These are phyloP conservation scores for Dicycla oo DNA, from an alignment of 2,888 invertebrate genomes.

Conservation along the genomic window DNA sequence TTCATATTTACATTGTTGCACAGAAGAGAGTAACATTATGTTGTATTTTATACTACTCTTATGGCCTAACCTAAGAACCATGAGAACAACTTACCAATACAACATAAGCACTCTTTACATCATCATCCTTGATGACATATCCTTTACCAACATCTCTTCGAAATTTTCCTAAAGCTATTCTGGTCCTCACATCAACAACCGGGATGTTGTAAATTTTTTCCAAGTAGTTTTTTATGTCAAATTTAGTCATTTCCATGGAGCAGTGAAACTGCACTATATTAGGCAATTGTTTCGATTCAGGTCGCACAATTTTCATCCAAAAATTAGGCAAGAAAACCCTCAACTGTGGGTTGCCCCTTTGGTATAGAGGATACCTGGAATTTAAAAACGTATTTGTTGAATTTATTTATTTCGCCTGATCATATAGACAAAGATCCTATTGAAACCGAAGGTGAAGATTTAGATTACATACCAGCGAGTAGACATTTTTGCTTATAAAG, in stretches of 20 bases:
- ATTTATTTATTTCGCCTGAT: background rate
- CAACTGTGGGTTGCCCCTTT: conserved; percentile 98
- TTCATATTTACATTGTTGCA: too few relatives aligned
- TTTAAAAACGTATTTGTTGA: conserved; percentile 14
- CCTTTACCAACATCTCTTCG: conserved; percentile 90
- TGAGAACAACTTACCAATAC: conserved; percentile 91
- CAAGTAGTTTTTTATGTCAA: conserved; percentile 97
- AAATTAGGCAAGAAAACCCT: conserved; percentile 98
- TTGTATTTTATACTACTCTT: background rate
- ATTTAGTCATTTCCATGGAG: conserved; percentile 98
- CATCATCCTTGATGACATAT: conserved; percentile 95
- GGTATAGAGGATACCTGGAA: conserved; percentile 96
- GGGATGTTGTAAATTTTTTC: conserved; percentile 98
- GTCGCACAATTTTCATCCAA: conserved; percentile 97
- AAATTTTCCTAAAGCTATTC: conserved; percentile 93
- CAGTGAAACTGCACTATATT: conserved; percentile 97
- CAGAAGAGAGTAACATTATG: too few relatives aligned
- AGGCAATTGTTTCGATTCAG: conserved; percentile 92
- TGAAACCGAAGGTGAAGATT: background rate
- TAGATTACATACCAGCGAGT: conserved; percentile 81
- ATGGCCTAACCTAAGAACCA: background rate
- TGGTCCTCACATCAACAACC: conserved; percentile 94
- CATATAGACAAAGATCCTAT: background rate
- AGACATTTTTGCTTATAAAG: conserved; percentile 75
- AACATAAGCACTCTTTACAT: conserved; percentile 95